These are phyloP conservation scores for Limnephilus marmoratus DNA, from an alignment of 2,888 invertebrate genomes.

Conservation along the genomic window DNA sequence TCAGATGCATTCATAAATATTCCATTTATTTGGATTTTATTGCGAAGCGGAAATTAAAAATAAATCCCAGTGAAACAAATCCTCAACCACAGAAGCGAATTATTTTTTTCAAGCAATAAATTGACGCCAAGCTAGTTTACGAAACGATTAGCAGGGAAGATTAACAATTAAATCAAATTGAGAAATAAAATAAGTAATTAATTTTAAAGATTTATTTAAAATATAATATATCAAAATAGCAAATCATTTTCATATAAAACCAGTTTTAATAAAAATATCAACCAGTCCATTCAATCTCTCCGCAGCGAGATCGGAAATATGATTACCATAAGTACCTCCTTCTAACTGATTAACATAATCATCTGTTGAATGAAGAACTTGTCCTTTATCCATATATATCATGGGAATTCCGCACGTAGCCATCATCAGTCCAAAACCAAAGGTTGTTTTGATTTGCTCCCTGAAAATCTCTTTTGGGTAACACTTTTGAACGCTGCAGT, in stretches of 20 bases:
- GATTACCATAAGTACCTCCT: background rate
- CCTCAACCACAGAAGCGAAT: too few relatives aligned
- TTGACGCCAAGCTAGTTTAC: too few relatives aligned
- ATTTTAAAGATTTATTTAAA: too few relatives aligned
- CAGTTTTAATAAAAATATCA: background rate
- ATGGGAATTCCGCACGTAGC: conserved; percentile 10
- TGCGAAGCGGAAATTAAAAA: too few relatives aligned
- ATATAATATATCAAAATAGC: too few relatives aligned
- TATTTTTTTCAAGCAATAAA: too few relatives aligned
- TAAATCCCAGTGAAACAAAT: too few relatives aligned
- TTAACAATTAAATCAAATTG: background rate
- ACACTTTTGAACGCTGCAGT: conserved; percentile 35
- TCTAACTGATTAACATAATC: background rate
- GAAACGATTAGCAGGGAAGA: too few relatives aligned
- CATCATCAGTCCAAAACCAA: conserved; percentile 41
- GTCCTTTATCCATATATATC: background rate
- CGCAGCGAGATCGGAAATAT: background rate
- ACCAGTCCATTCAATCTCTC: conserved; percentile 3
- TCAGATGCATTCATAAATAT: too few relatives aligned
- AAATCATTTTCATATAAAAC: background rate
- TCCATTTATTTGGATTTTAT: too few relatives aligned
- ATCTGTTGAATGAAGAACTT: background rate
- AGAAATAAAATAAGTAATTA: background rate
- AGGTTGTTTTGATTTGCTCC: background rate
- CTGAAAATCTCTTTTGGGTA: conserved; percentile 46